A percentile compares a stretch with the other conserved stretches of the same genome.
phyloP scores from a whole-genome alignment of 2,797 vertebrate genomes.

The Tapirus indicus region DNA sequence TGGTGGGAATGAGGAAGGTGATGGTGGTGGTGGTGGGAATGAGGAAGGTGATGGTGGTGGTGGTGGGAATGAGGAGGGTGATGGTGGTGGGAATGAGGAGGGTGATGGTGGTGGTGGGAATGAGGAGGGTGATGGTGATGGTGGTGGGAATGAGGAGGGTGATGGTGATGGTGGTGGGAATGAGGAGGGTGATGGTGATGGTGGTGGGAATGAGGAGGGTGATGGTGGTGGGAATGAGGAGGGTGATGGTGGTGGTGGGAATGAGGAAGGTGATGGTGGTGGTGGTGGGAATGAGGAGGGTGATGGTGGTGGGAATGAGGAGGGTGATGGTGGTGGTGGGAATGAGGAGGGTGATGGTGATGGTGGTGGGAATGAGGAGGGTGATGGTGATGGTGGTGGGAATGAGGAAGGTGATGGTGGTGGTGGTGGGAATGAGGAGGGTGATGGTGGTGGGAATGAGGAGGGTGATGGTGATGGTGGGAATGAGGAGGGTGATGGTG shows the following conservation, averaged over 20 bases:
- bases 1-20: neutral
- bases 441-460: neutral
- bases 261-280: too few relatives aligned
- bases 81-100: neutral
- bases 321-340: too few relatives aligned
- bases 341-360: neutral
- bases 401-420: neutral
- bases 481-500: too few relatives aligned
- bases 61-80: too few relatives aligned
- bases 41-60: too few relatives aligned
- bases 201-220: too few relatives aligned
- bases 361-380: neutral
- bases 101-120: neutral
- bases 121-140: too few relatives aligned
- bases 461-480: neutral
- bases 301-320: neutral
- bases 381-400: accelerated
- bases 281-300: neutral
- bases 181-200: accelerated
- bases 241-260: neutral
- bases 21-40: neutral
- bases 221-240: neutral
- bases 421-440: neutral
- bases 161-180: neutral
- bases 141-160: neutral